phyloP scores from a whole-genome alignment of 2,888 invertebrate species.

The Apamea epomidion region DNA sequence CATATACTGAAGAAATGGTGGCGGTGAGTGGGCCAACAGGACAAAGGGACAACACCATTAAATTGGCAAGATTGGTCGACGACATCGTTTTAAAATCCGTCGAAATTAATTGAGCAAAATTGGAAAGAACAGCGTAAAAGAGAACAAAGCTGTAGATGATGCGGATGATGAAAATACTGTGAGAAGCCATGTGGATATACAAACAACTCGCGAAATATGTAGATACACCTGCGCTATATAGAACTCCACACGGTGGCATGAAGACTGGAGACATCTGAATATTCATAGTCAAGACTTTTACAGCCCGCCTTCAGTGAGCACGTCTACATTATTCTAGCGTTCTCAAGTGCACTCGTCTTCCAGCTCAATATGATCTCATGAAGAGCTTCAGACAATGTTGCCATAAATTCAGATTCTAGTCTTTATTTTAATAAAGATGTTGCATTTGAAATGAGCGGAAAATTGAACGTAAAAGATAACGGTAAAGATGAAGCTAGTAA shows the following conservation, averaged over 20 bases:
- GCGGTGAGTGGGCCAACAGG: too few species aligned
- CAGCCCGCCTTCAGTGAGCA: constrained; percentile 30
- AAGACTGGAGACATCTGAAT: constrained; percentile 48
- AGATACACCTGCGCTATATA: neutral
- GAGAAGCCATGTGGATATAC: neutral
- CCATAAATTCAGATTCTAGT: constrained; percentile 6
- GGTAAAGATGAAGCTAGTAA: neutral
- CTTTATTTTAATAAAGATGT: constrained; percentile 46
- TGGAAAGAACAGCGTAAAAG: neutral
- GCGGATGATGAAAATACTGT: neutral
- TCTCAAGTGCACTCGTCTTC: constrained; percentile 41
- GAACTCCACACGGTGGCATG: constrained; percentile 17
- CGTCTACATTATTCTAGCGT: constrained; percentile 43
- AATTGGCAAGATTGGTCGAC: neutral
- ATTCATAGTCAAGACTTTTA: constrained; percentile 62
- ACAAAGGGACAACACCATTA: neutral
- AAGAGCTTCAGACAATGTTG: constrained; percentile 32
- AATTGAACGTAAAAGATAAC: constrained; percentile 29
- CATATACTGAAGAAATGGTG: neutral
- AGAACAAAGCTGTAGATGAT: neutral
- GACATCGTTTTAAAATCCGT: neutral
- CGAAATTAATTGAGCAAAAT: neutral
- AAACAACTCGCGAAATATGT: neutral
- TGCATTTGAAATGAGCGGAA: constrained; percentile 35
- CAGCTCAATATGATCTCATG: constrained; percentile 33